Percentiles rank a stretch among this genome's conserved stretches.
phyloP scores from a whole-genome alignment of 2,113 vertebrate species.

The Pluvialis apricaria region DNA sequence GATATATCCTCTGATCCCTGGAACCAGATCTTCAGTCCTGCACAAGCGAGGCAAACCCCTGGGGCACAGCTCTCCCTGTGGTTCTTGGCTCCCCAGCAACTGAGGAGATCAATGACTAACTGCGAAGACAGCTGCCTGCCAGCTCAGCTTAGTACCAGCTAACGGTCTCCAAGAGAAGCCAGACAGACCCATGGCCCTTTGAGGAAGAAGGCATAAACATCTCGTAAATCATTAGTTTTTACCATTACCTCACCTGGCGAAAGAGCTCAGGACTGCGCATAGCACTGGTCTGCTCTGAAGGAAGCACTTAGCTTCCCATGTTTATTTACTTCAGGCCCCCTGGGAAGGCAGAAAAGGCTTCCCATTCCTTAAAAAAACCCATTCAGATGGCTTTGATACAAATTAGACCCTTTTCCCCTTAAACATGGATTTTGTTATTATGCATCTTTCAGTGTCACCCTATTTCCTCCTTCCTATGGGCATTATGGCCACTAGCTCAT shows the following conservation, averaged over 20 bases:
- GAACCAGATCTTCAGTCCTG: not conserved
- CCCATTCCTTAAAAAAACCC: not conserved
- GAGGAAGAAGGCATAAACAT: not conserved
- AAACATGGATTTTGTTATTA: not conserved
- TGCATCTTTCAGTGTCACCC: not conserved
- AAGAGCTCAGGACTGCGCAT: fast-evolving
- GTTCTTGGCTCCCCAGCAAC: not conserved
- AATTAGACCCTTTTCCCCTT: not conserved
- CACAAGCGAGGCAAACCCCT: not conserved
- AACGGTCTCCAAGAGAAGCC: not conserved
- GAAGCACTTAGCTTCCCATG: not conserved
- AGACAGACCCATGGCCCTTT: not conserved
- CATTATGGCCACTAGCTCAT: not conserved
- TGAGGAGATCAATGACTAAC: not conserved
- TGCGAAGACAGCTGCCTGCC: not conserved
- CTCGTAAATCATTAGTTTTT: not conserved
- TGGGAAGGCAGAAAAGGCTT: not conserved
- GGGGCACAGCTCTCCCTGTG: not conserved
- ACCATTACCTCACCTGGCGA: not conserved
- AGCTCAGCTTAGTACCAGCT: not conserved
- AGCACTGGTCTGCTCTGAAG: not conserved
- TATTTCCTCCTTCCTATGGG: not conserved
- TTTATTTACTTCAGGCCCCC: too few relatives aligned
- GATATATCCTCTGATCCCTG: not conserved
- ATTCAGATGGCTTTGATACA: not conserved